Evolutionary conservation across 2,888 invertebrate species (phyloP), one percentile per base, ranked within the genome.

Genomic region (Cancer borealis): DNA sequence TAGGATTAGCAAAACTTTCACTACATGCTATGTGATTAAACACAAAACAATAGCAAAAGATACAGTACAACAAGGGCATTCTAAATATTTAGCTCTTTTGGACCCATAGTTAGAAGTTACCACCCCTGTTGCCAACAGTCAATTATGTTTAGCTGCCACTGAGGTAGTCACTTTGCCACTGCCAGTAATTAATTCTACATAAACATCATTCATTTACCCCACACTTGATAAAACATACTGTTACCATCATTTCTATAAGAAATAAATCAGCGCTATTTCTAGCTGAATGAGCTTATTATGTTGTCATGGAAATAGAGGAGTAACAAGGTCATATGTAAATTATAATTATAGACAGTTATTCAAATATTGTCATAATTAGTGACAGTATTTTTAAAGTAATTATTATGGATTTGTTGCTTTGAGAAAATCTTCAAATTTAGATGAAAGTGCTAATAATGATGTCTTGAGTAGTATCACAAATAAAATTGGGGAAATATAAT

Each of bases 111-210:
- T 66, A 47, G 54, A 91, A 90, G 79, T 91, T 73, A 30, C 91
- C 73, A 73, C 84, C 79, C 79, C 91, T 39, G 66, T 84, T 84
- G 90, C 54, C 39, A 84, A 39, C 90, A 88, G 73, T 49, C 93
- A 93, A 73, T 84, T 93, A 87, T 90, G 91, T 54, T 90, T 90
- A n/a, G 84, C 91, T 93, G 91, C 92, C 92, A 79, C 46, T 26
- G 87, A 21, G 49, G 46, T 90, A 49, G n/a, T 91, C 73, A 45
- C 88, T 92, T 88, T 92, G 88, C 94, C 88, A 88, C 79, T 92
- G 49, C 94, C 93, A 94, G 92, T 94, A 60, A 92, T 84, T 92
- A 91, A 47, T 91, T 47, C 84, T 91, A 87, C 88, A 93, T 88
- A 88, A 93, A 66, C 73, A 91, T 88, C 90, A 90, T 88, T 46